phyloP scores from a whole-genome alignment of 2,888 invertebrate species.

The Drosophila longiperda region DNA sequence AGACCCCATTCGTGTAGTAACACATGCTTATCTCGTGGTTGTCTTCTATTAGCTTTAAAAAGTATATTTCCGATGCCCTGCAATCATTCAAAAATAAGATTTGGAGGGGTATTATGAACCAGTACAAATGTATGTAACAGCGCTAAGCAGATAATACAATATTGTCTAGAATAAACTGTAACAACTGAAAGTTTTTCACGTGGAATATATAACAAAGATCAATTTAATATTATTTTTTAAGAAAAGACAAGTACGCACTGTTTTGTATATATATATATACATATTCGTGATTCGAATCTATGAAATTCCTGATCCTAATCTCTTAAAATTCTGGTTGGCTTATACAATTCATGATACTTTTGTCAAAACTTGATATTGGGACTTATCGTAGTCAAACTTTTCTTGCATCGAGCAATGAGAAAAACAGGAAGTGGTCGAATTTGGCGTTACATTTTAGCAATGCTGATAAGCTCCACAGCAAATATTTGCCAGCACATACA shows the following conservation, averaged over 20 bases:
- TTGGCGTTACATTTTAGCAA: constrained; percentile 18
- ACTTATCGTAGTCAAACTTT: not conserved
- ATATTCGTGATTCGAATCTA: too few relatives aligned
- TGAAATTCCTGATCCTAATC: not conserved
- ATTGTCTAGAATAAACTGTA: not conserved
- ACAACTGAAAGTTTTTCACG: not conserved
- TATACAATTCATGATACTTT: not conserved
- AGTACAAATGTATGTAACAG: not conserved
- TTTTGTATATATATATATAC: not conserved
- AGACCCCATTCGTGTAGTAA: not conserved
- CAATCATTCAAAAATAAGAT: not conserved
- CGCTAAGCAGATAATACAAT: too few relatives aligned
- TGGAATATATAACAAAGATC: not conserved
- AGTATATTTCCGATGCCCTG: not conserved
- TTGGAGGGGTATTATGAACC: not conserved
- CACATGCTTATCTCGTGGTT: constrained; percentile 40
- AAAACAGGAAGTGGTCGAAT: constrained; percentile 7
- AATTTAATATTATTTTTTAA: not conserved
- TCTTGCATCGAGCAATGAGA: not conserved
- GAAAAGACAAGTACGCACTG: not conserved
- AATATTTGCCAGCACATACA: constrained; percentile 13
- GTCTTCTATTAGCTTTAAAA: not conserved
- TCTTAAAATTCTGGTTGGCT: not conserved
- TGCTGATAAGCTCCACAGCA: constrained; percentile 30
- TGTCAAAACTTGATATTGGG: not conserved